These are phyloP conservation scores for Drosophila kambysellisi DNA, from an alignment of 2,888 invertebrate genomes.

Conservation along the genomic window DNA sequence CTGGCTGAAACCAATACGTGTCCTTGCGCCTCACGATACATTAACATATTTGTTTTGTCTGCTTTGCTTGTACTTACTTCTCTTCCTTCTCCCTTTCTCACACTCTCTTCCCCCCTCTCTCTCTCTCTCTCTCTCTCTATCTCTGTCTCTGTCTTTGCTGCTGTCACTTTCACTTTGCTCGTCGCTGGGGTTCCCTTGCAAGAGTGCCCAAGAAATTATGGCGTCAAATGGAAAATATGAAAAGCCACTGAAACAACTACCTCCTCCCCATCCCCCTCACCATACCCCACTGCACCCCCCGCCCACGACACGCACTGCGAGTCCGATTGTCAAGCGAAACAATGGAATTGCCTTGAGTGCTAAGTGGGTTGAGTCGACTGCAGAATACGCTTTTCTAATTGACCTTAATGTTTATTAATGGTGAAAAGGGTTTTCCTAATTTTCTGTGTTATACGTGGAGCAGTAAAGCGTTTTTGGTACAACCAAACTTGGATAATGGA, in stretches of 20 bases:
- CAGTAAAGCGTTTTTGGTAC: neutral
- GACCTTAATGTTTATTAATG: neutral
- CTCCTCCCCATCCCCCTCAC: too few species aligned
- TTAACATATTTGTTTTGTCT: slow-evolving; percentile 82
- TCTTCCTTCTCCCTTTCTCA: neutral
- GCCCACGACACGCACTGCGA: slow-evolving; percentile 1
- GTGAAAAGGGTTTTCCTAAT: neutral
- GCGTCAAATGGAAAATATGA: slow-evolving; percentile 68
- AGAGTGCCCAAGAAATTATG: slow-evolving; percentile 66
- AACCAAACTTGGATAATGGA: neutral
- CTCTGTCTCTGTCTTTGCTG: neutral
- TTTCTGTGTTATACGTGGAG: neutral
- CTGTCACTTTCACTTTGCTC: slow-evolving; percentile 1
- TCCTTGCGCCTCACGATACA: slow-evolving; percentile 65
- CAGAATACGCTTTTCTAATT: slow-evolving; percentile 14
- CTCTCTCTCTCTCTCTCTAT: neutral
- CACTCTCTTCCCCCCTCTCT: neutral
- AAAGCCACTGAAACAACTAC: slow-evolving; percentile 56
- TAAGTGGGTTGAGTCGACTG: slow-evolving; percentile 1
- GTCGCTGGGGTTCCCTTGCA: slow-evolving; percentile 18
- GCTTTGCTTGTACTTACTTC: slow-evolving; percentile 41
- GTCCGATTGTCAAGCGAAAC: slow-evolving; percentile 46
- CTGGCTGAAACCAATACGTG: slow-evolving; percentile 74
- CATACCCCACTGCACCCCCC: neutral
- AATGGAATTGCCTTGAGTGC: slow-evolving; percentile 19